Conservation (phyloP, 2,888 invertebrate species). For the Spilosoma lubricipeda region DNA sequence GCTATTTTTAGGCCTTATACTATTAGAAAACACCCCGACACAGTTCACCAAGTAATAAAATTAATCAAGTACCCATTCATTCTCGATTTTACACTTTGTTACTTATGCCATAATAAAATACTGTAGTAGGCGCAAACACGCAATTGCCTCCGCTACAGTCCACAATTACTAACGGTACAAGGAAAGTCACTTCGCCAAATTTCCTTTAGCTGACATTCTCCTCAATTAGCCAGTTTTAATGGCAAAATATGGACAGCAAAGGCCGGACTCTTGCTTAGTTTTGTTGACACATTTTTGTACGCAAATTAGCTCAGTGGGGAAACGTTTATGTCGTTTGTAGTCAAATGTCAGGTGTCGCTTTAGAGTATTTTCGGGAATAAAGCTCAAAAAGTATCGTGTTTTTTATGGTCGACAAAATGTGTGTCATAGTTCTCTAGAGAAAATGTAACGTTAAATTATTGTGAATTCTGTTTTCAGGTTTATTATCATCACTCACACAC, state of each 20-base stretch:
- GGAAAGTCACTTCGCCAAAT: conserved; percentile 70
- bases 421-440: not conserved
- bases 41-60: not conserved
- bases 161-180: conserved; percentile 59
- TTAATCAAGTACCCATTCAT: not conserved
- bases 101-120: conserved; percentile 28
- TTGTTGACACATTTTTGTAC: conserved; percentile 46
- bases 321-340: not conserved
- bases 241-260: conserved; percentile 52
- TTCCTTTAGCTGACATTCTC: conserved; percentile 54
- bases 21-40: not conserved
- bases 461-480: not conserved
- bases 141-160: conserved; percentile 51
- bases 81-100: conserved; percentile 21
- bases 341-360: not conserved
- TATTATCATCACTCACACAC: not conserved
- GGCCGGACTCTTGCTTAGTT: conserved; percentile 37
- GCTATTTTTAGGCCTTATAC: not conserved
- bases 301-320: not conserved
- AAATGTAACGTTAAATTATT: not conserved
- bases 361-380: not conserved
- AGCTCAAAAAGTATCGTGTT: not conserved
- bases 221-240: conserved; percentile 62
- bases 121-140: conserved; percentile 58
- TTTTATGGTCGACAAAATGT: not conserved